Evolutionary conservation across 37 sponge, comb jelly and placozoan species (phyloP), one percentile per base, ranked within the genome.

Genomic region (Haliclona indistincta): DNA sequence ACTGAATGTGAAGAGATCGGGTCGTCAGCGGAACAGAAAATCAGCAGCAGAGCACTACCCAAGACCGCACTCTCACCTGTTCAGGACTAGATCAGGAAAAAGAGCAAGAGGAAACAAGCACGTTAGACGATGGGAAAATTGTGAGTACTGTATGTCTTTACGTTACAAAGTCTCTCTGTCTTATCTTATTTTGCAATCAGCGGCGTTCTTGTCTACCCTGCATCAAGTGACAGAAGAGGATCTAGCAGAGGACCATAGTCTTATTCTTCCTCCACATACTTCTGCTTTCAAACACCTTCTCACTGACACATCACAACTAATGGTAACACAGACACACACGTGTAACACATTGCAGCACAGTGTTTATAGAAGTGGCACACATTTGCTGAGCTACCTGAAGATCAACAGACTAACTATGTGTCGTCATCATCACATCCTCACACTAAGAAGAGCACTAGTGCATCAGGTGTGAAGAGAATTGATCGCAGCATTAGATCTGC

Each of bases 121-220:
- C 66, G 20, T 71, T 1, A 67, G 85, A 32, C 43, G 85, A 52
- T 76, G 70, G 70, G 85, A 84, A 63, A 84, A 84, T 64, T 84
- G 85, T 84, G 37, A 75, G 84, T 35, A 20, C 25, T 10, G 15
- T 28, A 61, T 8, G 10, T 20, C 22, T 61, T 20, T 61, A 10
- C 63, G 15, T 20, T 20, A 26, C 28, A 19, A 35, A 36, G 5
- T 39, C 35, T 36, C 29, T 39, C 42, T 34, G 10, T 13, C 6
- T 36, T 61, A 11, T 26, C 51, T 47, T 58, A n/a, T n/a, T n/a
- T n/a, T 20, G 33, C 52, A 7, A 43, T 20, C 44, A 86, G 86
- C 86, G 8, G 32, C 67, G 73, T 86, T 56, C 66, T 65, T 86
- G 30, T 34, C 30, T 38, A 64, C 80, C 33, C 69, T 86, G 38